Base-by-base conservation (phyloP, 2,888 invertebrate species). In the Troglohyphantes excavatus region DNA sequence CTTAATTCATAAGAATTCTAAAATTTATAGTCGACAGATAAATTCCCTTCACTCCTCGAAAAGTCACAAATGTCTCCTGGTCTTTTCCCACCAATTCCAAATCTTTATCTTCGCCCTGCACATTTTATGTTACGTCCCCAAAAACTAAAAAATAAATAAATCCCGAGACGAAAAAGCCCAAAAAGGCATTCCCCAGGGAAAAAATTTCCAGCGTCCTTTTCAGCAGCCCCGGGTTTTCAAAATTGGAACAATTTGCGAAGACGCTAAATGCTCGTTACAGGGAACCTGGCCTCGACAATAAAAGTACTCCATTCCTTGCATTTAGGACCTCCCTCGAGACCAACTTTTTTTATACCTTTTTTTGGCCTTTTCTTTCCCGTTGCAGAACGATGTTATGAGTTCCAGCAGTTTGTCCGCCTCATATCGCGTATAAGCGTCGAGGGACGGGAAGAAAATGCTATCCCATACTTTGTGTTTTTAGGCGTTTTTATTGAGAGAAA, bases 161-260 rank as follows among this genome's bases (percentile, higher is more conserved):
- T 9, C 7, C 26, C 27, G 19, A 19, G 26, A 26, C 17, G 26
- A 65, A 67, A 59, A 29, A 68, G 46, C 46, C 29, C n/a, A 13
- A 59, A 21, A 76, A 76, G 63, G 68, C 19, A 21, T 53, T 29
- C 79, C 43, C 75, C 2, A 5, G 68, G 88, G 76, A 76, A 89
- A 82, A 70, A 89, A 89, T 89, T 89, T 89, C 82, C 29, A 87
- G 29, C 72, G 53, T 73, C 73, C n/a, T 63, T 70, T 82, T 82
- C 53, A 82, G 82, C 53, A 17, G 46, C 26, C 39, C 70, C 26
- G 70, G 61, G 85, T 76, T 89, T 89, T 89, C 82, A 89, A 89
- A 89, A 89, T 89, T 82, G 88, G 88, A 82, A 89, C 88, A 82
- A 89, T 89, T 89, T 89, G 88, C 75, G 88, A 82, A 75, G 88